phyloP scores from a whole-genome alignment of 2,888 invertebrate genomes.

The Phortica okadai region DNA sequence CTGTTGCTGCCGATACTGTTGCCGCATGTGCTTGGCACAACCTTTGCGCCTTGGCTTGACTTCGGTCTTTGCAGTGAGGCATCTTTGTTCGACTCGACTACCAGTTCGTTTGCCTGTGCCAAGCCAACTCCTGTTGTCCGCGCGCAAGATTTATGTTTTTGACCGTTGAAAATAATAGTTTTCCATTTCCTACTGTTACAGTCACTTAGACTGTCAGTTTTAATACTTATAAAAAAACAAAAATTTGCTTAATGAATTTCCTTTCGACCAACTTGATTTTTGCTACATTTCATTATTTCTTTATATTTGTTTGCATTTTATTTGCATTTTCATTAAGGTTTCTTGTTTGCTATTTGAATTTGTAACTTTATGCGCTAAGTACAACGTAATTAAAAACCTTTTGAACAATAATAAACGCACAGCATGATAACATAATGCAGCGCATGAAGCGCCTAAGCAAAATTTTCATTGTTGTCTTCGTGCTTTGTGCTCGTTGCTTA shows the following conservation, averaged over 20 bases:
- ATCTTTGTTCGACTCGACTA: not conserved
- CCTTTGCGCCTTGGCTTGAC: not conserved
- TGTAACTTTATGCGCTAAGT: not conserved
- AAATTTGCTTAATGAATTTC: constrained; percentile 22
- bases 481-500: no score
- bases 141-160: constrained; percentile 29
- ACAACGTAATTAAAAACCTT: no score
- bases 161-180: constrained; percentile 31
- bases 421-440: no score
- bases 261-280: constrained; percentile 8
- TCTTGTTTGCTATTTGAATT: no score
- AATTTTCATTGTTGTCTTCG: no score
- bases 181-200: constrained; percentile 13
- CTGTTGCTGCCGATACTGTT: not conserved
- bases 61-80: not conserved
- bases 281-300: constrained; percentile 10
- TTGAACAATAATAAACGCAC: no score
- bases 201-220: not conserved
- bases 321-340: not conserved
- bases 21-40: not conserved
- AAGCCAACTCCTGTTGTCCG: not conserved
- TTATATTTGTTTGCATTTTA: not conserved
- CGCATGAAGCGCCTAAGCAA: no score
- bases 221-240: constrained; percentile 5
- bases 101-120: no score